These are phyloP conservation scores for Sialia sialis DNA, from an alignment of 2,113 vertebrate genomes.

Conservation along the genomic window DNA sequence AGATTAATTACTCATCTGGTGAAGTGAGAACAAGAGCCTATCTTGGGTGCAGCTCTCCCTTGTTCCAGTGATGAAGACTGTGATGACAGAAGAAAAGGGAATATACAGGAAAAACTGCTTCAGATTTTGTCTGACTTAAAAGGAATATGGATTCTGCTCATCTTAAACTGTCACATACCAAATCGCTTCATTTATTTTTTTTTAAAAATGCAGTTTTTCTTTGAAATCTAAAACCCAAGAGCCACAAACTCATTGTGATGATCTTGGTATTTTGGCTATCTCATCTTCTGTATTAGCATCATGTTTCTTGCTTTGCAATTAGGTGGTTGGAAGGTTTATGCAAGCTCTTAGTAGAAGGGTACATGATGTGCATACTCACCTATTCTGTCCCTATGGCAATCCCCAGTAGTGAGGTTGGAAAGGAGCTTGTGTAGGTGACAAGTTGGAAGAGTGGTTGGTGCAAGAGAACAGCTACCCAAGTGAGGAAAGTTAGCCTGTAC, in stretches of 20 bases:
- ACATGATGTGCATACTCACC: fast-evolving
- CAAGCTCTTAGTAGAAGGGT: neutral
- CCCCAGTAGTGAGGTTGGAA: neutral
- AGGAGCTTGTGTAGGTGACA: neutral
- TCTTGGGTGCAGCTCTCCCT: neutral
- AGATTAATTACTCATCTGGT: neutral
- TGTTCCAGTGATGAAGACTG: neutral
- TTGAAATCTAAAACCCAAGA: neutral
- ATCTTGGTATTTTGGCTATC: neutral
- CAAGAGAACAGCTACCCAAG: neutral
- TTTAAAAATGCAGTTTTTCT: neutral
- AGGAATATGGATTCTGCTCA: neutral
- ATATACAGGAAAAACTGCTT: neutral
- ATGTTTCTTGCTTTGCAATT: neutral
- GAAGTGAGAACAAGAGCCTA: neutral
- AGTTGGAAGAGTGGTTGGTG: neutral
- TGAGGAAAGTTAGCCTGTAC: neutral
- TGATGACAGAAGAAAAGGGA: neutral
- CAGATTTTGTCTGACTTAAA: neutral
- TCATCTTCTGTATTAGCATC: neutral
- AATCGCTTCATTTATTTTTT: neutral
- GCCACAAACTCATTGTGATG: neutral
- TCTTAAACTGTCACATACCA: neutral
- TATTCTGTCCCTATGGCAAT: neutral
- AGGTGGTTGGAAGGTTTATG: neutral